Conservation (phyloP, 2,888 invertebrate species). For the Orthosia gothica region DNA sequence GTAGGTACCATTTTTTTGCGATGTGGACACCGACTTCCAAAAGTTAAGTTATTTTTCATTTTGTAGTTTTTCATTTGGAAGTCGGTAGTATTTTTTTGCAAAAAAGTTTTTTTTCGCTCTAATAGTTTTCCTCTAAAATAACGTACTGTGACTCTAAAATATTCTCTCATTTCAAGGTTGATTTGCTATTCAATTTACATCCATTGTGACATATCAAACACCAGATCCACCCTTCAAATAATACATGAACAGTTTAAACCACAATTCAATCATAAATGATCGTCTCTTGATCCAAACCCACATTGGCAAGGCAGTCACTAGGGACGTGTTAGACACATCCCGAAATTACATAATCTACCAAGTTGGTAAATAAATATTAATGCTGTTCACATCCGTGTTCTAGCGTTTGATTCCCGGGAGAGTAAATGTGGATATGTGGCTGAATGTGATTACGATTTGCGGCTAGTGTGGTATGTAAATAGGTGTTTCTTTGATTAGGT, state of each 20-base stretch:
- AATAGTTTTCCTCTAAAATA: background rate
- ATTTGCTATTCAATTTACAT: background rate
- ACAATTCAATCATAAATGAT: constrained; percentile 42
- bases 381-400: constrained; percentile 64
- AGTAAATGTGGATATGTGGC: constrained; percentile 42
- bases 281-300: constrained; percentile 17
- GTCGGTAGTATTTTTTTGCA: too few species aligned
- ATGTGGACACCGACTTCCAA: too few species aligned
- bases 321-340: constrained; percentile 63
- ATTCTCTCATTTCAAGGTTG: too few species aligned
- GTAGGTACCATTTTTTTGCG: too few species aligned
- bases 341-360: constrained; percentile 68
- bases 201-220: background rate
- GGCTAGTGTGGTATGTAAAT: background rate
- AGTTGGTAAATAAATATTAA: constrained; percentile 75
- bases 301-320: constrained; percentile 53
- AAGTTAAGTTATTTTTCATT: too few species aligned
- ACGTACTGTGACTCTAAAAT: too few species aligned
- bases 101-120: too few species aligned
- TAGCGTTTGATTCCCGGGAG: constrained; percentile 65
- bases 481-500: constrained; percentile 14
- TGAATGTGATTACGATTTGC: constrained; percentile 35
- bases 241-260: constrained; percentile 28
- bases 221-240: background rate
- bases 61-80: too few species aligned